Base-by-base conservation (phyloP, 2,888 invertebrate species). In the Perdita meconis region DNA sequence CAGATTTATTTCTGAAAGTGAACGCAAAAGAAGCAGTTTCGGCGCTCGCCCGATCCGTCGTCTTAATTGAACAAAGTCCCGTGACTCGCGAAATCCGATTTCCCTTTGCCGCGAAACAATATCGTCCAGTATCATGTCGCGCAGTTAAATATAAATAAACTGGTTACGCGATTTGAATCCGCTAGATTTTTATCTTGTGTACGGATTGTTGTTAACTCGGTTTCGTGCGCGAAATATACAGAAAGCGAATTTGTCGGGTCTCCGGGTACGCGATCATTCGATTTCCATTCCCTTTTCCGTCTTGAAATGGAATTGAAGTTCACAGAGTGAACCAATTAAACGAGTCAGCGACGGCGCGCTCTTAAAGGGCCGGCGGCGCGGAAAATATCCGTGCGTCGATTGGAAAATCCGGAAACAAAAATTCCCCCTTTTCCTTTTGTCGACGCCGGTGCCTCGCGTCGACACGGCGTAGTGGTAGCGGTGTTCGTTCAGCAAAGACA, bases 281-380 rank as follows among this genome's bases (percentile, higher is more conserved):
- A 47, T 71, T 55, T 26, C 44, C 67, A 50, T 38, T 71, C 47
- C 10, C n/a, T n/a, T 10, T 13, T n/a, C 12, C 16, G 50, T 38
- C 55, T 26, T 66, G 26, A 70, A 66, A 42, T 56, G 30, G 30
- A 50, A 16, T 30, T 42, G 40, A 38, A n/a, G 16, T 24, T 19
- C 13, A 30, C 36, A 10, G 22, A 10, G 16, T n/a, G n/a, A 16
- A 24, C 51, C 26, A 67, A 71, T 67, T 71, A 56, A 71, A 59
- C 50, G 34, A 24, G 24, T 26, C 16, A 71, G 59, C 57, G 42
- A 16, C 34, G 38, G 10, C 3, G 16, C 44, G 16, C n/a, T 57
- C 38, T 47, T 57, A 34, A 57, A 57, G 53, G 34, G 13, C 30
- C 34, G 1, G 10, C 10, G n/a, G n/a, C 16, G 22, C 24, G 42